These are phyloP conservation scores for Listronotus bonariensis DNA, from an alignment of 1,140 invertebrate species.

Conservation along the genomic window DNA sequence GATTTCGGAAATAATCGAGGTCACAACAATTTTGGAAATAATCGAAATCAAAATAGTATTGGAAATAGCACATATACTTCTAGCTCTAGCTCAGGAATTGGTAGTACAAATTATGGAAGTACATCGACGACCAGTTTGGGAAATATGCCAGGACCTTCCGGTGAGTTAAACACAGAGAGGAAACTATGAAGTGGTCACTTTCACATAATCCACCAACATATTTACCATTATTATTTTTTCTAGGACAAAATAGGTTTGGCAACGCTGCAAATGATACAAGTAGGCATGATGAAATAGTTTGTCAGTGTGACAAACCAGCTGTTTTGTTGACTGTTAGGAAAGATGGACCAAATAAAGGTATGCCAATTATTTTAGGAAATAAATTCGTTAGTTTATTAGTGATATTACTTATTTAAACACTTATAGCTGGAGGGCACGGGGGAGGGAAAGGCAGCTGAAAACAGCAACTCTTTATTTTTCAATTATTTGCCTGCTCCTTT, in stretches of 20 bases:
- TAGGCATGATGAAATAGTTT: constrained; percentile 59
- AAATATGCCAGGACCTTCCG: constrained; percentile 19
- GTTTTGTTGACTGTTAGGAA: constrained; percentile 73
- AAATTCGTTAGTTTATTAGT: too few species aligned
- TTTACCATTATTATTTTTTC: not conserved
- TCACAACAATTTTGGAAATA: not conserved
- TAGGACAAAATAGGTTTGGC: constrained; percentile 10
- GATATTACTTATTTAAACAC: too few species aligned
- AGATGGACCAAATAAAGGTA: constrained; percentile 77
- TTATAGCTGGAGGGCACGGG: too few species aligned
- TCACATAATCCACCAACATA: not conserved
- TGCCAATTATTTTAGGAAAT: constrained; percentile 9
- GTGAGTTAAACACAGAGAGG: not conserved
- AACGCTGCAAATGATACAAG: constrained; percentile 3
- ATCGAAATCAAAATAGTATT: constrained; percentile 4
- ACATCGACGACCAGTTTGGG: constrained; percentile 4
- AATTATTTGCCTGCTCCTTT: too few species aligned
- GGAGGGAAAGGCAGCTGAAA: too few species aligned
- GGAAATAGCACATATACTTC: too few species aligned
- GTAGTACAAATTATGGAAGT: constrained; percentile 22
- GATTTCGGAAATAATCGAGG: not conserved
- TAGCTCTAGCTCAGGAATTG: constrained; percentile 4
- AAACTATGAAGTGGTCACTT: too few species aligned
- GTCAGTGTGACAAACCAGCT: constrained; percentile 63
- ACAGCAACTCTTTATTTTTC: too few species aligned